Base-by-base conservation (phyloP, 2,113 vertebrate species). In the Ciconia boyciana region DNA sequence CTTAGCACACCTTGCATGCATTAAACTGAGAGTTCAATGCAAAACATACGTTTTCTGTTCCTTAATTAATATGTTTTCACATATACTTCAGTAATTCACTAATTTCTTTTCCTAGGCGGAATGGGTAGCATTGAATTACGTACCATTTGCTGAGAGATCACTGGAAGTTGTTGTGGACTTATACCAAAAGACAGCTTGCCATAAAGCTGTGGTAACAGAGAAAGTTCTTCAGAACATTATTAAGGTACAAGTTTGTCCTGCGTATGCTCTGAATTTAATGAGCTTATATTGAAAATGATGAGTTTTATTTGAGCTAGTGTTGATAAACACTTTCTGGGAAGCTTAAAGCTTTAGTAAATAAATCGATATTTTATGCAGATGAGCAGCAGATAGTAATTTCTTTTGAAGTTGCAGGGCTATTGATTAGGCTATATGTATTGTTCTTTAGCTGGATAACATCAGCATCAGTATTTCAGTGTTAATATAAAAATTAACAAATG, bases 51-150 rank as follows among this genome's bases (percentile, higher is more conserved):
- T 76, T 95, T 96, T 96, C 66, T 94, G 46, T 83, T 83, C 71
- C 55, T 87, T 89, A 92, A 80, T 80, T 24, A 66, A 15, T 46
- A 49, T 15, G 1, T 78, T 83, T 77, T 62, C 55, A n/a, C 4
- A 0, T 44, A 20, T 22, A 58, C 36, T 72, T 70, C 65, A 89
- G 44, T 93, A 90, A 96, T 60, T 94, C 65, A 29, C 80, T 89
- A 7, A 95, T 97, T 92, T 90, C 96, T 92, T 98, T 96, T 66
- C 74, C 77, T 98, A 99, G 99, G 99, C 99, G 4, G 99, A 99
- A 95, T 99, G 99, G 99, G 99, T 99, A 93, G 99, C 99, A 95
- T 98, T 99, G 98, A 99, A 99, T 98, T 99, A 99, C 2, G 99
- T 99, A 90, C 99, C 99, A 20, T 99, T 99, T 98, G 99, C 99